These are phyloP conservation scores for Chrysomallon squamiferum DNA, from an alignment of 1,140 invertebrate species.

Conservation along the genomic window DNA sequence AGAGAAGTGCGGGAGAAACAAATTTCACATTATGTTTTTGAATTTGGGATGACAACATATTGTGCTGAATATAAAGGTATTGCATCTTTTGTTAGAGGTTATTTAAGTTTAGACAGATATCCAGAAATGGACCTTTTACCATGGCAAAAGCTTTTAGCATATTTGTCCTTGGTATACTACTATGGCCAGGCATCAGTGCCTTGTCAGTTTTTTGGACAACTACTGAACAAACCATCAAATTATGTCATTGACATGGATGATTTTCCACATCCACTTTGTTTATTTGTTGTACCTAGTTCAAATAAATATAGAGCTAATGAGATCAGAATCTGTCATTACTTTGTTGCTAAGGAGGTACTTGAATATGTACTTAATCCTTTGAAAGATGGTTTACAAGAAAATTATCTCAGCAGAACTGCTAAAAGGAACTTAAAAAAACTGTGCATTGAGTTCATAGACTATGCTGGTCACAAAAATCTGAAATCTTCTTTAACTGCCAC, in stretches of 20 bases:
- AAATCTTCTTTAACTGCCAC: neutral
- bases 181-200: conserved; percentile 37
- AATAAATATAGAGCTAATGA: conserved; percentile 19
- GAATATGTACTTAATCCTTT: conserved; percentile 27
- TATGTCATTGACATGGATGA: conserved; percentile 28
- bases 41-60: conserved; percentile 31
- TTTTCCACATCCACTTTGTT: conserved; percentile 21
- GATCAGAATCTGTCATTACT: conserved; percentile 33
- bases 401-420: conserved; percentile 15
- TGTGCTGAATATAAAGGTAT: conserved; percentile 24
- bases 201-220: conserved; percentile 27
- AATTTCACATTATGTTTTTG: conserved; percentile 15
- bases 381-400: neutral
- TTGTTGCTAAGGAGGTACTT: conserved; percentile 42
- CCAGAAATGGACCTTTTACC: neutral
- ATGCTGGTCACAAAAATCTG: conserved; percentile 7
- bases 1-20: conserved; percentile 12
- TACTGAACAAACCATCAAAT: conserved; percentile 19
- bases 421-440: conserved; percentile 15
- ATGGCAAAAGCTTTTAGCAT: conserved; percentile 24
- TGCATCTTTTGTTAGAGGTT: conserved; percentile 25
- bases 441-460: conserved; percentile 21
- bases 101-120: conserved; percentile 16
- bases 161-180: conserved; percentile 34
- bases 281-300: conserved; percentile 25